Evolutionary conservation across 2,113 vertebrate species (phyloP).

Genomic region (Xyrauchen texanus): DNA sequence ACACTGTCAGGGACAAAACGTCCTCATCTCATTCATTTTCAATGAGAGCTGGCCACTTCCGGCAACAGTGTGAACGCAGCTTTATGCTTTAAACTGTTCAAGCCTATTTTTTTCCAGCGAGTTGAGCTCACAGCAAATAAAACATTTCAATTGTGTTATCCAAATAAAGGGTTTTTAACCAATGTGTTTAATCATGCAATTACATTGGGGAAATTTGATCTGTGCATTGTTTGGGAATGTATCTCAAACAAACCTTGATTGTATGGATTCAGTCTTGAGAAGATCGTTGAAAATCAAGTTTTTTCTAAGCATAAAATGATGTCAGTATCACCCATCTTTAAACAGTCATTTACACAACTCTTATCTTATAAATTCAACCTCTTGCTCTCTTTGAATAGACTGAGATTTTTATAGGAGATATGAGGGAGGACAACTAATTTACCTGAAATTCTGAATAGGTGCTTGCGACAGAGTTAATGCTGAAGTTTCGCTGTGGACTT

Average conservation of each 20-base stretch:
- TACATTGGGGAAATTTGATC: neutral
- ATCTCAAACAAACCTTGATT: too few species aligned
- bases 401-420: conserved; percentile 58
- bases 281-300: conserved; percentile 72
- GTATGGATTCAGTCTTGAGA: conserved; percentile 63
- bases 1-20: too few species aligned
- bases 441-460: conserved; percentile 97
- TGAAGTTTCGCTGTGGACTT: conserved; percentile 82
- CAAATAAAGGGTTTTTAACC: too few species aligned
- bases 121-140: too few species aligned
- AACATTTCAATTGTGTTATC: too few species aligned
- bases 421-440: conserved; percentile 73
- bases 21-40: too few species aligned
- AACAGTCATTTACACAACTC: neutral
- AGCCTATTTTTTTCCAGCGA: too few species aligned
- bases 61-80: too few species aligned
- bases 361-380: neutral
- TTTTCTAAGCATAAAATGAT: conserved; percentile 58
- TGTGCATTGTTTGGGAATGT: too few species aligned
- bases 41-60: too few species aligned
- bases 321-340: neutral
- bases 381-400: conserved; percentile 55
- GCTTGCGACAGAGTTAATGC: conserved; percentile 90
- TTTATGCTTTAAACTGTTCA: too few species aligned
- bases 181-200: conserved; percentile 31